A percentile compares a stretch with the other conserved stretches of the same genome.
These are phyloP conservation scores for Drosophila algonquin DNA, from an alignment of 2,888 invertebrate genomes.

Conservation along the genomic window DNA sequence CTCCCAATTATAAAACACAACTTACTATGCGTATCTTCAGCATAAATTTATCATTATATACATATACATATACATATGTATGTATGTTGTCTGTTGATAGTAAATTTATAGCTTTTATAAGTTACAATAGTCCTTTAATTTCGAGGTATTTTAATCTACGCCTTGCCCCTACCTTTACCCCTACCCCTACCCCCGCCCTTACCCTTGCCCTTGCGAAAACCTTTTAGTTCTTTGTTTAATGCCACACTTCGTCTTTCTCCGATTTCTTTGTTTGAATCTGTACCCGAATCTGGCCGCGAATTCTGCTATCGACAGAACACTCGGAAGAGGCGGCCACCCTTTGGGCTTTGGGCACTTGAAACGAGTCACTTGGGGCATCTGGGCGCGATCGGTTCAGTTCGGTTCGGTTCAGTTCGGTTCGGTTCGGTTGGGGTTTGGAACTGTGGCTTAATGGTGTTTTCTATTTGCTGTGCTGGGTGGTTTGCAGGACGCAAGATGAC, in stretches of 20 bases:
- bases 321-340: neutral
- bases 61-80: too few relatives aligned
- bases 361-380: slow-evolving; percentile 5
- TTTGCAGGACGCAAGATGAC: slow-evolving; percentile 30
- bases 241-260: too few relatives aligned
- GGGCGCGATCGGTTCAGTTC: slow-evolving; percentile 12
- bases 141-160: neutral
- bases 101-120: too few relatives aligned
- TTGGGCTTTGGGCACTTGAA: slow-evolving; percentile 4
- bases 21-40: too few relatives aligned
- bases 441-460: neutral
- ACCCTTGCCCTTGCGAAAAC: neutral
- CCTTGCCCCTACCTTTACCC: too few relatives aligned
- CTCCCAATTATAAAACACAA: too few relatives aligned
- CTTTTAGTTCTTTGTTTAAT: neutral
- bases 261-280: too few relatives aligned
- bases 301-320: neutral
- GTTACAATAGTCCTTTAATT: neutral
- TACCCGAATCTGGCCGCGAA: too few relatives aligned
- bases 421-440: slow-evolving; percentile 3
- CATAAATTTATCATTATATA: too few relatives aligned
- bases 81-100: too few relatives aligned
- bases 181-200: neutral
- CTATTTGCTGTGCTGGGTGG: neutral
- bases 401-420: slow-evolving; percentile 16